phyloP scores from a whole-genome alignment of 2,797 vertebrate species.

The Poeciliopsis turneri region DNA sequence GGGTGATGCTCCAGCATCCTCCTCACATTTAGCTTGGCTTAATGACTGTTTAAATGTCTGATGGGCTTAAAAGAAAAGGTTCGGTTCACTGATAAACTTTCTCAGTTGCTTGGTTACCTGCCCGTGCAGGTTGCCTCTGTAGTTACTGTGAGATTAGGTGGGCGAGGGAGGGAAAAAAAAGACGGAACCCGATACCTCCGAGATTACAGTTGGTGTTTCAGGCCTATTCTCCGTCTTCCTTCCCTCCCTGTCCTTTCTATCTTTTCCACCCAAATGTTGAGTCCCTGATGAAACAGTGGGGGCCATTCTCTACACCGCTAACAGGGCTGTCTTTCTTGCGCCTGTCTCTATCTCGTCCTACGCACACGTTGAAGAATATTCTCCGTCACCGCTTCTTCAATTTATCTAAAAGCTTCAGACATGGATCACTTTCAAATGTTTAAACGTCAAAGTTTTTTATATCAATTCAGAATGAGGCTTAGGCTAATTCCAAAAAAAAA shows the following conservation, averaged over 20 bases:
- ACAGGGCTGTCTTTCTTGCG: constrained; percentile 80
- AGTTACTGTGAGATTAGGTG: constrained; percentile 62
- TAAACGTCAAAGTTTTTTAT: constrained; percentile 16
- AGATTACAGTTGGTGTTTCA: constrained; percentile 64
- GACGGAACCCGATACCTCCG: constrained; percentile 69
- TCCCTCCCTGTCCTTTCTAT: constrained; percentile 15
- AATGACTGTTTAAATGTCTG: constrained; percentile 78
- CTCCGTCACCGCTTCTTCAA: background rate
- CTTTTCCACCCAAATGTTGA: constrained; percentile 47
- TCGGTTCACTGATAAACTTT: constrained; percentile 58
- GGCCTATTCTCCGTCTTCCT: constrained; percentile 33
- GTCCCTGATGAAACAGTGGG: constrained; percentile 73
- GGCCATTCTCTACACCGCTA: constrained; percentile 75
- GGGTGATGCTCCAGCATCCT: constrained; percentile 41
- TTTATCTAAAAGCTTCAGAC: constrained; percentile 19
- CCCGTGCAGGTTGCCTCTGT: constrained; percentile 50
- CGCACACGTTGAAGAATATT: constrained; percentile 29
- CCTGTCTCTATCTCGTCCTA: constrained; percentile 66
- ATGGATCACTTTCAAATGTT: background rate
- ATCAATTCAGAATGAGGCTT: background rate
- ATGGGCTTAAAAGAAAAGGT: constrained; percentile 54
- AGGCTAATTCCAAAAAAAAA: background rate
- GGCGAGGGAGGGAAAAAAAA: constrained; percentile 43
- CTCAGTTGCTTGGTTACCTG: constrained; percentile 82
- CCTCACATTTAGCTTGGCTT: constrained; percentile 65